These are phyloP conservation scores for Sitobion miscanthi DNA, from an alignment of 1,140 invertebrate genomes.

Conservation along the genomic window DNA sequence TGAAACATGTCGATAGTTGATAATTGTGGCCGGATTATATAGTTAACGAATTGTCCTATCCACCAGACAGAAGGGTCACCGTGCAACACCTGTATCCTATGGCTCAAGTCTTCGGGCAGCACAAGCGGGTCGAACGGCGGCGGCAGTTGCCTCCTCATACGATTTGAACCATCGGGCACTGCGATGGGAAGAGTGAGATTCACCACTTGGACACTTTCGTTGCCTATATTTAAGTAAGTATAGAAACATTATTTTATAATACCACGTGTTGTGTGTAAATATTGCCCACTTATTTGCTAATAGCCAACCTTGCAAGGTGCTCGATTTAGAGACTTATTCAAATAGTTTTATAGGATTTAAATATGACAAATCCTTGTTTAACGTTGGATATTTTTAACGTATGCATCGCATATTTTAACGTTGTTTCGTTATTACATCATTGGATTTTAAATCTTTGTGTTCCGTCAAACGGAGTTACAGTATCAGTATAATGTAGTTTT, in stretches of 20 bases:
- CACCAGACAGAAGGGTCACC: conserved; percentile 97
- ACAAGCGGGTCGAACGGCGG: conserved; percentile 91
- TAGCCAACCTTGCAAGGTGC: too few relatives aligned
- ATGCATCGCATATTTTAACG: not conserved
- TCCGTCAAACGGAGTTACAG: not conserved
- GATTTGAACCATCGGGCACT: not conserved
- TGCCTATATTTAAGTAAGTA: conserved; percentile 65
- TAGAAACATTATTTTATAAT: not conserved
- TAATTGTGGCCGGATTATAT: conserved; percentile 83
- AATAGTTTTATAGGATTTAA: too few relatives aligned
- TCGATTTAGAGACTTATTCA: too few relatives aligned
- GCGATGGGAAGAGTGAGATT: conserved; percentile 81
- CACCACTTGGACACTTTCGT: conserved; percentile 79
- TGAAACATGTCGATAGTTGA: conserved; percentile 76
- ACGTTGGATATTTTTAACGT: too few relatives aligned
- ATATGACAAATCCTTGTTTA: not conserved
- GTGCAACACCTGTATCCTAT: conserved; percentile 79
- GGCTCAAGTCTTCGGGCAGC: conserved; percentile 88
- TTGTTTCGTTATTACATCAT: not conserved
- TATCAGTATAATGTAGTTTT: not conserved
- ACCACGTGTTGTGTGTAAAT: not conserved
- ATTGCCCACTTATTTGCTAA: too few relatives aligned
- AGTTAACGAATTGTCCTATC: conserved; percentile 94
- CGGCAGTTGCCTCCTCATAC: not conserved
- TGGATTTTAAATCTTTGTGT: not conserved